Conservation (phyloP, 1,140 invertebrate species). For the Globodera ellingtonae region DNA sequence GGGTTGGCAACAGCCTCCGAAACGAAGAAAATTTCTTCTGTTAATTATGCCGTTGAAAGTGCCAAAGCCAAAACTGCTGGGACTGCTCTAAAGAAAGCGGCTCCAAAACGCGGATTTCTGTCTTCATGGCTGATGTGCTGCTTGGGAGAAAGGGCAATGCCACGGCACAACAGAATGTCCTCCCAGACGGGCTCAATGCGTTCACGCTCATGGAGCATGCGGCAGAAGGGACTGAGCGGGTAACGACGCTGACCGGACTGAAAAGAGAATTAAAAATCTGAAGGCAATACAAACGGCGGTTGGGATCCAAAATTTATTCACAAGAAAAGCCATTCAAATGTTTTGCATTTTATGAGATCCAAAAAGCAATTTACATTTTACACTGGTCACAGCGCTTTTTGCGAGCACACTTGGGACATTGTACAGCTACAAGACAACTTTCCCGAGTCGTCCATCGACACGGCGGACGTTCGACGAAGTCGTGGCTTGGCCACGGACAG, state of each 20-base stretch:
- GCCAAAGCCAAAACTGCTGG: not conserved
- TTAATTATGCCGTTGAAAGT: not conserved
- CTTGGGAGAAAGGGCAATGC: not conserved
- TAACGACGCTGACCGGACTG: not conserved
- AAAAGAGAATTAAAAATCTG: not conserved
- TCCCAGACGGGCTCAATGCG: not conserved
- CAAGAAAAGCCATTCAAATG: too few relatives aligned
- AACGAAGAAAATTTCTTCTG: not conserved
- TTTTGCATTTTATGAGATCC: not conserved
- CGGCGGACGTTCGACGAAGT: constrained; percentile 23
- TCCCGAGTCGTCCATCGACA: constrained; percentile 30
- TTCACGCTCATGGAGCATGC: not conserved
- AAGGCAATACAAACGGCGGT: too few relatives aligned
- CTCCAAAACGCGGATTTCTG: not conserved
- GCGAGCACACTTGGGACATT: constrained; percentile 44
- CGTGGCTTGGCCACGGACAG: constrained; percentile 12
- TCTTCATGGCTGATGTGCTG: not conserved
- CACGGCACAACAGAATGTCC: not conserved
- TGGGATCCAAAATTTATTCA: too few relatives aligned
- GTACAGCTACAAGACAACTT: constrained; percentile 21
- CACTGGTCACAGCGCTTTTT: constrained; percentile 26
- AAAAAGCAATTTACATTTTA: not conserved
- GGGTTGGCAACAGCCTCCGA: not conserved
- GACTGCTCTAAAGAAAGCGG: not conserved
- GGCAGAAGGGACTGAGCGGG: not conserved